A percentile compares a stretch with the other conserved stretches of the same genome.
Conservation (phyloP, 2,113 vertebrate species). For the Typhlomys cinereus region DNA sequence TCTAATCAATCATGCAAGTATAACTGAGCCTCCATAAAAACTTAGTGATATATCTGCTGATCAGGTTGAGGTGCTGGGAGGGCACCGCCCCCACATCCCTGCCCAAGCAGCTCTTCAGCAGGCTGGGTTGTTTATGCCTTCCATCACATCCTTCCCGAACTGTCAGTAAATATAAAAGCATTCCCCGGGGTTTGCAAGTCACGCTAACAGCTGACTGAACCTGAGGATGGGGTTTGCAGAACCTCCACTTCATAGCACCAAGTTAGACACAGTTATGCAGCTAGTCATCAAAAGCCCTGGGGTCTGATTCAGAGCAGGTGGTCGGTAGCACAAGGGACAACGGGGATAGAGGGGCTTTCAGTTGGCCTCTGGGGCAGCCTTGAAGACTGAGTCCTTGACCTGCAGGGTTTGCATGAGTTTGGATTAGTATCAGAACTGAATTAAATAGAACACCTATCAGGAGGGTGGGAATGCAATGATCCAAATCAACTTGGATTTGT, state of each 20-base stretch:
- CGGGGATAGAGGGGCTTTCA: too few relatives aligned
- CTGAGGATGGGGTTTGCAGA: background rate
- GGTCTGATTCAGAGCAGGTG: background rate
- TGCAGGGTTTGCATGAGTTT: background rate
- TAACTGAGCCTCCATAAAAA: too few relatives aligned
- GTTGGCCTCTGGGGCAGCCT: background rate
- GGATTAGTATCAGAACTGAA: background rate
- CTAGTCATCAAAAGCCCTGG: background rate
- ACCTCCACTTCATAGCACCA: background rate
- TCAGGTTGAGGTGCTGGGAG: background rate
- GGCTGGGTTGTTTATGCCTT: background rate
- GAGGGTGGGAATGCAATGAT: background rate
- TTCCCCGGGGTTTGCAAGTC: background rate
- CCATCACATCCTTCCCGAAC: background rate
- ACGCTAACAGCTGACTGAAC: background rate
- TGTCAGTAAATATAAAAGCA: background rate
- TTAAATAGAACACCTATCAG: background rate
- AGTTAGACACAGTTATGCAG: background rate
- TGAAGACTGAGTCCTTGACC: background rate
- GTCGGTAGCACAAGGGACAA: background rate
- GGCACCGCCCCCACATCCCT: too few relatives aligned
- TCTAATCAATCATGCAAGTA: rapidly evolving
- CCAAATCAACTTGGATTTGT: background rate
- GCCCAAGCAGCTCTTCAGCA: background rate
- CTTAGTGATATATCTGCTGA: background rate